phyloP scores from a whole-genome alignment of 2,113 vertebrate genomes.

The Sardina pilchardus region DNA sequence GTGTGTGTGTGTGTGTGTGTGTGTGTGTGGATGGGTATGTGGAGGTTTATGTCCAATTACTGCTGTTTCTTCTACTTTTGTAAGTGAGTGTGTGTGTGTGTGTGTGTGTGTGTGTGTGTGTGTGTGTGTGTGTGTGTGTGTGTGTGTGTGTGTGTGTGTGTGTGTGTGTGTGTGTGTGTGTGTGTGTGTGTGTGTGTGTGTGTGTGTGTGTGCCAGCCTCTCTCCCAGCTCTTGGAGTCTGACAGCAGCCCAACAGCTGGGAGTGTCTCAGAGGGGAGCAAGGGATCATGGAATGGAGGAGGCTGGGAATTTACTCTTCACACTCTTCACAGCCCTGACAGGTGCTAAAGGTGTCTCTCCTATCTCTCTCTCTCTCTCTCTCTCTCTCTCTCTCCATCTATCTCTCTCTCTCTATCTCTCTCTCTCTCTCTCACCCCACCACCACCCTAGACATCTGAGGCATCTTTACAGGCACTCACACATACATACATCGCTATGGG shows the following conservation, averaged over 20 bases:
- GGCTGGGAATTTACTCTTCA: not conserved
- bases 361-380: no score
- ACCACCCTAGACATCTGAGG: not conserved
- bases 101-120: not conserved
- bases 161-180: not conserved
- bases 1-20: no score
- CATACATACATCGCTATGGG: no score
- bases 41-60: slow-evolving; percentile 8
- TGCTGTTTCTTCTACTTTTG: not conserved
- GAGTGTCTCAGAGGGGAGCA: not conserved
- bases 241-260: not conserved
- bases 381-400: not conserved
- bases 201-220: not conserved
- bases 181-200: not conserved
- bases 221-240: not conserved
- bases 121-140: not conserved
- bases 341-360: not conserved
- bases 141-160: not conserved
- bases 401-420: slow-evolving; percentile 15
- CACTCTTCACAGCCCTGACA: not conserved
- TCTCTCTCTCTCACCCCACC: slow-evolving; percentile 1
- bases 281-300: not conserved
- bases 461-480: not conserved
- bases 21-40: not conserved
- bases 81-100: not conserved